A percentile compares a stretch with the other conserved stretches of the same genome.
phyloP scores from a whole-genome alignment of 2,888 invertebrate genomes.

The Nesidiocoris tenuis region DNA sequence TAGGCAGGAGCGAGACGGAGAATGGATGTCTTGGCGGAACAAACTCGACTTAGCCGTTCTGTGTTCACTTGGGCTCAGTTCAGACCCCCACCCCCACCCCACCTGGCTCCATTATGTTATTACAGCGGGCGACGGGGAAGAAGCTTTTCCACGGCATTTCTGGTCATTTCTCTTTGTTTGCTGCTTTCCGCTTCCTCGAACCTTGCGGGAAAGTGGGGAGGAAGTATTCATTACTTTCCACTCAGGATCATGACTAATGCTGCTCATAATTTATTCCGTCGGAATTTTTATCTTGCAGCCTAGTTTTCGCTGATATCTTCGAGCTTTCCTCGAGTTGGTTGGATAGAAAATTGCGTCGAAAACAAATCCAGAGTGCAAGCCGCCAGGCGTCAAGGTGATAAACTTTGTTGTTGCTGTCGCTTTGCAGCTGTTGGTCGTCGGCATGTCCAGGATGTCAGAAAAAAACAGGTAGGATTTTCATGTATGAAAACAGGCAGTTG shows the following conservation, averaged over 20 bases:
- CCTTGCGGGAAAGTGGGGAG: background rate
- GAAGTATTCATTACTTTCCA: constrained; percentile 15
- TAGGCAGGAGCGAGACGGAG: background rate
- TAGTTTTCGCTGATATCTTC: too few species aligned
- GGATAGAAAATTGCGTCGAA: too few species aligned
- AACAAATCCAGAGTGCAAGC: too few species aligned
- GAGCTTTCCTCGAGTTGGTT: too few species aligned
- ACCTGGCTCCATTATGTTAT: constrained; percentile 14
- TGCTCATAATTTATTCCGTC: too few species aligned
- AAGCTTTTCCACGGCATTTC: background rate
- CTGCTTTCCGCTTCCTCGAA: background rate
- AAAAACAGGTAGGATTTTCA: too few species aligned
- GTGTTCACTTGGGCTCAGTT: background rate
- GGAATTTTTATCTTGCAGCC: too few species aligned
- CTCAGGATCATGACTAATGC: constrained; percentile 16
- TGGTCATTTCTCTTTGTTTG: background rate
- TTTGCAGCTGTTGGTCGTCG: too few species aligned
- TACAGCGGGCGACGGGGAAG: constrained; percentile 10
- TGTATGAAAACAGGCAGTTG: too few species aligned
- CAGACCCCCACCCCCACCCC: constrained; percentile 4
- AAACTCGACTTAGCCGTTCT: background rate
- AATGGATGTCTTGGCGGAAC: constrained; percentile 14
- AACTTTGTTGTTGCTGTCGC: too few species aligned
- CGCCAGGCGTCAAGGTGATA: too few species aligned
- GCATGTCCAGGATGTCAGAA: too few species aligned